Percentiles rank a stretch among this genome's conserved stretches.
Evolutionary conservation across 2,797 vertebrate genomes (phyloP).

Genomic region (Amblyraja radiata): DNA sequence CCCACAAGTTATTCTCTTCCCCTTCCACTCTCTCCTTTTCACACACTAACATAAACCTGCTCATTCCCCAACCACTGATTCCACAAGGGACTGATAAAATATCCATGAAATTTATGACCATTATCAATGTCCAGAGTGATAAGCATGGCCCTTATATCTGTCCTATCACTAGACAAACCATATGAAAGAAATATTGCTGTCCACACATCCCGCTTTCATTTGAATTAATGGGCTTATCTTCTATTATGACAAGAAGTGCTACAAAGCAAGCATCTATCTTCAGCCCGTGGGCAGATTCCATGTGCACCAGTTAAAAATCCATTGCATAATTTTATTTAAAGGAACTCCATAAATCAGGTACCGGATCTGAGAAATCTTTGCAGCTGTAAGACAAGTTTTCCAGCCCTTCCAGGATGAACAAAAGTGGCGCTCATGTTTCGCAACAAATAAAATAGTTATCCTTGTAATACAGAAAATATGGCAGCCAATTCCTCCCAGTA

Average conservation of each 20-base stretch:
- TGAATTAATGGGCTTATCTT: neutral
- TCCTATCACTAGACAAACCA: neutral
- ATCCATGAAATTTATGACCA: neutral
- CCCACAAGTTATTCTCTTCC: neutral
- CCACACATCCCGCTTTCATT: neutral
- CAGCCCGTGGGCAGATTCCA: neutral
- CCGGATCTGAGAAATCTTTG: neutral
- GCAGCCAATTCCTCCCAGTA: no score
- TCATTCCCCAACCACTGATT: neutral
- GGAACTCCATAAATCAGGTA: neutral
- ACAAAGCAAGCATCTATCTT: neutral
- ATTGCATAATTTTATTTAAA: neutral
- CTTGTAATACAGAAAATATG: no score
- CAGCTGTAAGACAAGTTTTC: no score
- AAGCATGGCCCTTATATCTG: neutral
- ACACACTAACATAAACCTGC: neutral
- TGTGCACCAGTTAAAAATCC: neutral
- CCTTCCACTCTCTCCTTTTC: neutral
- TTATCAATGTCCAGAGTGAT: neutral
- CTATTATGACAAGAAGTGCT: neutral
- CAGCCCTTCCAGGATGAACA: no score
- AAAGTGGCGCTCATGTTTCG: no score
- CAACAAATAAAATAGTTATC: no score
- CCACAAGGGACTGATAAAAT: neutral
- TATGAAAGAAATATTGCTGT: neutral